These are phyloP conservation scores for Hipparchia sbordonii DNA, from an alignment of 2,888 invertebrate species.

Conservation along the genomic window DNA sequence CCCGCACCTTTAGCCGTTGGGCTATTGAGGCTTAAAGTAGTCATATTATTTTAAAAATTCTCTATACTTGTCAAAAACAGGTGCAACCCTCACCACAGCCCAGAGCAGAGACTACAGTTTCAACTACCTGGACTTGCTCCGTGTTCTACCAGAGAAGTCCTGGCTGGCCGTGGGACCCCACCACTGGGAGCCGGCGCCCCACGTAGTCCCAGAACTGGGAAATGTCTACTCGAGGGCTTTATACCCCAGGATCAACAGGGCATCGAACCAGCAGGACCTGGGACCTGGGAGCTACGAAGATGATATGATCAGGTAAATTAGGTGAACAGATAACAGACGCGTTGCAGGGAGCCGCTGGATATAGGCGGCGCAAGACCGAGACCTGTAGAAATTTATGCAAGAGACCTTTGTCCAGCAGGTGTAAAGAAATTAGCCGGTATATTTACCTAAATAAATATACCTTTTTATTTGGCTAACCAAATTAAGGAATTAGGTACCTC, in stretches of 20 bases:
- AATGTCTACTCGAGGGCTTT: conserved; percentile 17
- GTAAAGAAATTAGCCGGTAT: too few species aligned
- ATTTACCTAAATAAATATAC: too few species aligned
- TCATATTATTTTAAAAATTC: too few species aligned
- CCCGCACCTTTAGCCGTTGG: too few species aligned
- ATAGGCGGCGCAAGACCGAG: too few species aligned
- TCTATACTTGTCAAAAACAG: conserved; percentile 43
- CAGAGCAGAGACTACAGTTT: conserved; percentile 55
- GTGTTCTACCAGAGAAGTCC: conserved; percentile 58
- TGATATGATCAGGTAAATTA: conserved; percentile 56
- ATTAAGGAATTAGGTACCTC: too few species aligned
- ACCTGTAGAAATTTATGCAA: too few species aligned
- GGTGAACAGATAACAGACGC: too few species aligned
- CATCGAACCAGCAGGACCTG: conserved; percentile 35
- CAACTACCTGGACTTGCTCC: conserved; percentile 61
- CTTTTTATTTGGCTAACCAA: too few species aligned
- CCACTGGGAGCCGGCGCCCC: conserved; percentile 42
- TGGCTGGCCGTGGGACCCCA: conserved; percentile 50
- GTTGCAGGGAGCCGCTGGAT: too few species aligned
- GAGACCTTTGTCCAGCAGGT: too few species aligned
- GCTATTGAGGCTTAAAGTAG: too few species aligned
- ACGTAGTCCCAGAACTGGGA: conserved; percentile 41
- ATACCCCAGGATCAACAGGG: conserved; percentile 24
- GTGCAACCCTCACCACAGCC: conserved; percentile 51
- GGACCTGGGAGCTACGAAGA: conserved; percentile 48